Conservation (phyloP, 2,113 vertebrate species). For the Arothron firmamentum region DNA sequence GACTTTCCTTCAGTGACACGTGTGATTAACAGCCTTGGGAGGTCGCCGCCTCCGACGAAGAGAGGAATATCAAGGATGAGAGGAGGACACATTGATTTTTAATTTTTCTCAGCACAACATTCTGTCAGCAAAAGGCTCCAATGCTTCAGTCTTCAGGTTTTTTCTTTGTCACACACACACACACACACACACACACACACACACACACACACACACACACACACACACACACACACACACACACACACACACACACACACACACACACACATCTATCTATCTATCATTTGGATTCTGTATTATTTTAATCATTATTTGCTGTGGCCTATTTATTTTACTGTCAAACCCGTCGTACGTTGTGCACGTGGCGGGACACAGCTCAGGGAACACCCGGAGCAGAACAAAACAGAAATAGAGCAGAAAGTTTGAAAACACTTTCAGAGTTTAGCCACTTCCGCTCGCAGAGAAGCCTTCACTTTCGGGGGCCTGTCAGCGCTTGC, state of each 20-base stretch:
- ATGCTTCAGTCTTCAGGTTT: slow-evolving; percentile 2
- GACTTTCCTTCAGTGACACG: not conserved
- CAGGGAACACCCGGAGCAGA: no score
- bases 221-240: no score
- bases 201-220: not conserved
- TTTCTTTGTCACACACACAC: not conserved
- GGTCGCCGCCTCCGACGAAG: slow-evolving; percentile 28
- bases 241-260: slow-evolving; percentile 1
- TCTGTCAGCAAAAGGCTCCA: slow-evolving; percentile 31
- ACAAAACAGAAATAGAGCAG: not conserved
- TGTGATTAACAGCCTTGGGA: slow-evolving; percentile 38
- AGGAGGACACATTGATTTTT: slow-evolving; percentile 49
- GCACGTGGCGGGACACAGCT: no score
- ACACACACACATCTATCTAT: not conserved
- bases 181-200: slow-evolving; percentile 2
- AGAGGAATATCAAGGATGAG: slow-evolving; percentile 17
- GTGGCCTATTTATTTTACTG: no score
- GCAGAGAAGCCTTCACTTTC: not conserved
- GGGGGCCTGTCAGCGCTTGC: slow-evolving; percentile 10
- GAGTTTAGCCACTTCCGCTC: slow-evolving; percentile 7
- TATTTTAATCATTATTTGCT: no score
- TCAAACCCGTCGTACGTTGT: no score
- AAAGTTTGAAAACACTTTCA: not conserved
- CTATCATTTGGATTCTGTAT: no score
- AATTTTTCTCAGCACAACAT: slow-evolving; percentile 33